phyloP scores from a whole-genome alignment of 2,113 vertebrate genomes.

The Willisornis vidua region DNA sequence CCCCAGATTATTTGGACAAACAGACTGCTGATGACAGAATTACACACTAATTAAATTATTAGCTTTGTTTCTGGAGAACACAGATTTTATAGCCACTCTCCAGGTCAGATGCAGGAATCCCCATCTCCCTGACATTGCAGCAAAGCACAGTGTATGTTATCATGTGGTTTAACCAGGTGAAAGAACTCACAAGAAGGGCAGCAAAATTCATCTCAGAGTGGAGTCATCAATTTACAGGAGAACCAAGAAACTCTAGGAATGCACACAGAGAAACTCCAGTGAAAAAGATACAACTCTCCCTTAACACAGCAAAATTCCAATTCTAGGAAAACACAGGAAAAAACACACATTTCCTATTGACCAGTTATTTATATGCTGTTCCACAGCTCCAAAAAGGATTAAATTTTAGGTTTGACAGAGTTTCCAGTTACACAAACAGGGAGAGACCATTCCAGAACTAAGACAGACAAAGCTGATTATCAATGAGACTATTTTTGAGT shows the following conservation, averaged over 20 bases:
- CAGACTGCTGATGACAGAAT: background rate
- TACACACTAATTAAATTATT: background rate
- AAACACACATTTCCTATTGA: background rate
- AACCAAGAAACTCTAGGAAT: background rate
- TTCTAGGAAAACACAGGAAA: background rate
- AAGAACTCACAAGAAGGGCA: background rate
- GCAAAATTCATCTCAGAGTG: background rate
- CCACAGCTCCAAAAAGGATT: background rate
- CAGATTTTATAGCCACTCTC: background rate
- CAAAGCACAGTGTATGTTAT: fast-evolving
- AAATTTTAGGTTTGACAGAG: background rate
- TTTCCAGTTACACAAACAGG: background rate
- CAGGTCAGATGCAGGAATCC: background rate
- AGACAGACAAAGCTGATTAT: constrained; percentile 57
- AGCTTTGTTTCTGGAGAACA: background rate
- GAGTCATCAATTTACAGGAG: background rate
- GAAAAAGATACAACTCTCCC: background rate
- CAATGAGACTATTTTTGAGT: constrained; percentile 37
- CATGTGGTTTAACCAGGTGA: background rate
- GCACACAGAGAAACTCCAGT: background rate
- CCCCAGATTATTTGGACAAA: background rate
- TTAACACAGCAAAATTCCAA: background rate
- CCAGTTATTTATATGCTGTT: background rate
- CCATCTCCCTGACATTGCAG: background rate
- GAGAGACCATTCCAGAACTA: background rate